Evolutionary conservation across 2,888 invertebrate genomes (phyloP).

Genomic region (Leistus spinibarbis): DNA sequence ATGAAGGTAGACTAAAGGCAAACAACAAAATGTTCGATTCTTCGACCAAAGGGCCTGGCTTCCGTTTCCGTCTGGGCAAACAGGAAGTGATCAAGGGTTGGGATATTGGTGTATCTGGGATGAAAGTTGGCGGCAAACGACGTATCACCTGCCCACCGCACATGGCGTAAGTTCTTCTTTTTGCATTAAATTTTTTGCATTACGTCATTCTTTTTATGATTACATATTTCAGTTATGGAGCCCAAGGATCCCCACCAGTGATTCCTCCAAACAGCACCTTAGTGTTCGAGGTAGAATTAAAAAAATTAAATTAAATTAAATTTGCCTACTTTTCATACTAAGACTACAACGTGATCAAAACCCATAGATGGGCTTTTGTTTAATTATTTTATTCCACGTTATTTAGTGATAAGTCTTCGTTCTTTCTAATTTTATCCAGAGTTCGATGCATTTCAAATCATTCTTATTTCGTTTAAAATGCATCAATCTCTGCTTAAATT

Average conservation of each 20-base stretch:
- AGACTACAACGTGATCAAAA: background rate
- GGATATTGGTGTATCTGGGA: slow-evolving; percentile 88
- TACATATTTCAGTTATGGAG: slow-evolving; percentile 66
- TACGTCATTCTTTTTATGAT: background rate
- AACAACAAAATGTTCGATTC: slow-evolving; percentile 90
- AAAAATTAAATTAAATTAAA: slow-evolving; percentile 69
- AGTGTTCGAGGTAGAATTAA: slow-evolving; percentile 89
- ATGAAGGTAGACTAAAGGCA: slow-evolving; percentile 79
- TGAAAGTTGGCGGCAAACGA: slow-evolving; percentile 94
- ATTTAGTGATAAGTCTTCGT: slow-evolving; percentile 19
- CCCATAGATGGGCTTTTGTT: background rate
- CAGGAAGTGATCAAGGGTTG: slow-evolving; percentile 90
- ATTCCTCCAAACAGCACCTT: slow-evolving; percentile 89
- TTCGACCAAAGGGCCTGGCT: slow-evolving; percentile 75
- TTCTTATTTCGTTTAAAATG: background rate
- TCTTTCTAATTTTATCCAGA: slow-evolving; percentile 1
- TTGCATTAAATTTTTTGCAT: background rate
- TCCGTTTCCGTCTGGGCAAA: slow-evolving; percentile 82
- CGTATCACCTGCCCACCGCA: slow-evolving; percentile 81
- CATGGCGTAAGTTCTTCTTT: slow-evolving; percentile 74
- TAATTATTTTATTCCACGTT: background rate
- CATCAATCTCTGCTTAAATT: background rate
- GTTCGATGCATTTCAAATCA: background rate
- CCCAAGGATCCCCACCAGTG: slow-evolving; percentile 79
- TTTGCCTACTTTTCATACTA: background rate